Evolutionary conservation across 2,888 invertebrate genomes (phyloP).

Genomic region (Prosopocoilus inquinatus): DNA sequence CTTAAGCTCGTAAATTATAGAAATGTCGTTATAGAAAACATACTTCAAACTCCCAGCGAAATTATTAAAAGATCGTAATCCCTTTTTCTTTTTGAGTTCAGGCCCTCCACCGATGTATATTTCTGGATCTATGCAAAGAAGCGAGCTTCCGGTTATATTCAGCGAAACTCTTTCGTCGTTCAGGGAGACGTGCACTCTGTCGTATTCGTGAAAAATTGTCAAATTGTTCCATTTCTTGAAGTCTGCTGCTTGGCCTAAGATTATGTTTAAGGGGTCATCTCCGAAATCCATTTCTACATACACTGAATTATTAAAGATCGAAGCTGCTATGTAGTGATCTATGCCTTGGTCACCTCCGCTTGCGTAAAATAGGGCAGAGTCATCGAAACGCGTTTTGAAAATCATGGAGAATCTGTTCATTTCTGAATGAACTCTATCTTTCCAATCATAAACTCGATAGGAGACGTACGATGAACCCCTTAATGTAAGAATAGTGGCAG

Average conservation of each 20-base stretch:
- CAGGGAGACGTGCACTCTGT: slow-evolving; percentile 69
- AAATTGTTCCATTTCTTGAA: slow-evolving; percentile 87
- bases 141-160: slow-evolving; percentile 69
- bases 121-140: slow-evolving; percentile 89
- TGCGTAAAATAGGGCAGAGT: slow-evolving; percentile 89
- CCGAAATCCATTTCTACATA: slow-evolving; percentile 87
- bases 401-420: slow-evolving; percentile 83
- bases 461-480: slow-evolving; percentile 90
- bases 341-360: slow-evolving; percentile 86
- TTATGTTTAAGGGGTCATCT: slow-evolving; percentile 68
- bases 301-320: slow-evolving; percentile 78
- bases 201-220: slow-evolving; percentile 78
- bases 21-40: slow-evolving; percentile 90
- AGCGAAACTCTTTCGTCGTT: slow-evolving; percentile 70
- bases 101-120: slow-evolving; percentile 81
- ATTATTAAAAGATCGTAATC: slow-evolving; percentile 56
- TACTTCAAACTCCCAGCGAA: slow-evolving; percentile 82
- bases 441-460: slow-evolving; percentile 90
- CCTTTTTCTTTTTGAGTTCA: slow-evolving; percentile 78
- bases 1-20: slow-evolving; percentile 84
- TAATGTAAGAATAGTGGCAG: slow-evolving; percentile 81
- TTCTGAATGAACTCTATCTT: slow-evolving; percentile 85
- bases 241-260: slow-evolving; percentile 67
- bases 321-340: slow-evolving; percentile 87
- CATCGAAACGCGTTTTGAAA: slow-evolving; percentile 89